Evolutionary conservation across 2,888 invertebrate genomes (phyloP).

Genomic region (Tenthredo distinguenda): DNA sequence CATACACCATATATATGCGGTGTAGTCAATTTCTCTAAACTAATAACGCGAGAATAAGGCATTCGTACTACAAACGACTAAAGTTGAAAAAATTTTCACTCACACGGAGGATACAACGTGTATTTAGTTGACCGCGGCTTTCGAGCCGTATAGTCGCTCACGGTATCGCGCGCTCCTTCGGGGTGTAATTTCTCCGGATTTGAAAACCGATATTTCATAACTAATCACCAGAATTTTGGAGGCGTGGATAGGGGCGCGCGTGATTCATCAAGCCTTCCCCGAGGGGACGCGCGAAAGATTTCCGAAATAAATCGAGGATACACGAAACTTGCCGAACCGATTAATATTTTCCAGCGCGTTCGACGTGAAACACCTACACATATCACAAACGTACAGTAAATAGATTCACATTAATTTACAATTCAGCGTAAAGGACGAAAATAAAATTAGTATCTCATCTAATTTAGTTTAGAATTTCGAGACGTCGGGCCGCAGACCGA

Average conservation of each 20-base stretch:
- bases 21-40: not conserved
- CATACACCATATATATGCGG: not conserved
- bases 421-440: not conserved
- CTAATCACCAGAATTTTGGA: constrained; percentile 78
- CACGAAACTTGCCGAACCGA: constrained; percentile 30
- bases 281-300: constrained; percentile 62
- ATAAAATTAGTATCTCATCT: not conserved
- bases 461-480: not conserved
- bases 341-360: constrained; percentile 31
- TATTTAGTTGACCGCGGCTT: not conserved
- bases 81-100: not conserved
- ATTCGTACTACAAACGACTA: not conserved
- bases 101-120: not conserved
- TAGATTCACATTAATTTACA: too few species aligned
- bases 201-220: constrained; percentile 78
- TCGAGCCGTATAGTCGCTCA: not conserved
- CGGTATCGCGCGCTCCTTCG: not conserved
- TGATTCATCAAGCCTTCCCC: constrained; percentile 77
- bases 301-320: constrained; percentile 46
- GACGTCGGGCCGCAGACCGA: not conserved
- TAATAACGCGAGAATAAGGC: not conserved
- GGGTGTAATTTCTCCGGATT: constrained; percentile 73
- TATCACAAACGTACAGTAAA: too few species aligned
- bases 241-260: constrained; percentile 77
- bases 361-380: not conserved